A percentile compares a stretch with the other conserved stretches of the same genome.
phyloP scores from a whole-genome alignment of 2,888 invertebrate genomes.

The Dione vanillae region DNA sequence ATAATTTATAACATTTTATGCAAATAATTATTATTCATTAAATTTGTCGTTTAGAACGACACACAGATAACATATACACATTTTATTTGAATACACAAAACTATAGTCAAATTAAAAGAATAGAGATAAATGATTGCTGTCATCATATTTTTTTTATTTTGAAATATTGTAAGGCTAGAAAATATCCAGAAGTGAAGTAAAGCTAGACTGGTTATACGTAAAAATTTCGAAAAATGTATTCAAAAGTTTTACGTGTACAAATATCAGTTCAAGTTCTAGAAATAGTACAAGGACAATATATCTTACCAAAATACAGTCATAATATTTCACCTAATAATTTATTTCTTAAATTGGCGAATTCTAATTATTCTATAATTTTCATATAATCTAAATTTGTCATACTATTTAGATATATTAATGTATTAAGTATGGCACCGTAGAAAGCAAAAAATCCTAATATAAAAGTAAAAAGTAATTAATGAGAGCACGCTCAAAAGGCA shows the following conservation, averaged over 20 bases:
- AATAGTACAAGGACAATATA: conserved; percentile 32
- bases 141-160: background rate
- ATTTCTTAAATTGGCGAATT: conserved; percentile 26
- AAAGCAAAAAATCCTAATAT: conserved; percentile 37
- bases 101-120: background rate
- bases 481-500: conserved; percentile 39
- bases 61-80: conserved; percentile 50
- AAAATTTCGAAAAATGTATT: conserved; percentile 33
- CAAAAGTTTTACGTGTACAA: conserved; percentile 39
- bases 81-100: conserved; percentile 34
- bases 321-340: conserved; percentile 35
- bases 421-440: conserved; percentile 55
- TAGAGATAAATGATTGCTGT: background rate
- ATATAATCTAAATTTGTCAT: conserved; percentile 20
- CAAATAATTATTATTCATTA: conserved; percentile 45
- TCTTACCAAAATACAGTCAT: conserved; percentile 45
- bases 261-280: conserved; percentile 31
- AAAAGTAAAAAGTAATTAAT: conserved; percentile 13
- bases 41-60: conserved; percentile 64
- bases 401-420: conserved; percentile 6
- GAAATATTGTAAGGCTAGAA: background rate
- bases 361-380: conserved; percentile 19
- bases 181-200: conserved; percentile 15
- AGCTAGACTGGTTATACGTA: conserved; percentile 24
- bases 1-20: conserved; percentile 49